Conservation (phyloP, 2,888 invertebrate genomes). For the Steinernema hermaphroditum region DNA sequence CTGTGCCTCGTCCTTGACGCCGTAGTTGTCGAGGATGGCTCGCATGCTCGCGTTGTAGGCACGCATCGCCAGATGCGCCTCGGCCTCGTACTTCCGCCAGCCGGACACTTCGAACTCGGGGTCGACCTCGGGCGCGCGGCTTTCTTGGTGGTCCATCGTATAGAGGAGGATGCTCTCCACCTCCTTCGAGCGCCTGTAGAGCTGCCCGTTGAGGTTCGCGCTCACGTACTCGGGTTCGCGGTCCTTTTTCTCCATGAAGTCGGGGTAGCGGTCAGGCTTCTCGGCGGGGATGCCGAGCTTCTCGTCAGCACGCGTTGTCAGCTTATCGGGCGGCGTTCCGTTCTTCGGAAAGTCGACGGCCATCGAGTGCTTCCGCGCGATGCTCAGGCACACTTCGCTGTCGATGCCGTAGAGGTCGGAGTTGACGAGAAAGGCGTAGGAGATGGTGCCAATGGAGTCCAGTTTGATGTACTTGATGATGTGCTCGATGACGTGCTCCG, state of each 20-base stretch:
- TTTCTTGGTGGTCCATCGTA: constrained; percentile 40
- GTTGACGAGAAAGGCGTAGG: constrained; percentile 64
- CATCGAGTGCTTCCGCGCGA: constrained; percentile 62
- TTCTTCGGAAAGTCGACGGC: constrained; percentile 67
- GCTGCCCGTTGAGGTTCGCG: constrained; percentile 57
- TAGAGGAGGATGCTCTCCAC: constrained; percentile 49
- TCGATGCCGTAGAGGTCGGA: constrained; percentile 64
- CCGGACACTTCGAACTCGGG: constrained; percentile 35
- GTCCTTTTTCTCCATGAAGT: constrained; percentile 51
- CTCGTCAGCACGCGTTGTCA: constrained; percentile 41
- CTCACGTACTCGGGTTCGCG: constrained; percentile 55
- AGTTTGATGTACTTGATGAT: constrained; percentile 65
- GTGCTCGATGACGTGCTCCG: constrained; percentile 51
- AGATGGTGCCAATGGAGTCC: constrained; percentile 65
- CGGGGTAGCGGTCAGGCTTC: constrained; percentile 43
- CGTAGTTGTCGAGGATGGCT: constrained; percentile 53
- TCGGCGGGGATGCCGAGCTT: constrained; percentile 41
- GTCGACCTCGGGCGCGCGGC: constrained; percentile 28
- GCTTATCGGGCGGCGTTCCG: constrained; percentile 49
- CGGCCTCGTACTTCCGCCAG: constrained; percentile 36
- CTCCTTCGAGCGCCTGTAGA: constrained; percentile 54
- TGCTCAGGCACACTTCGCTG: constrained; percentile 48
- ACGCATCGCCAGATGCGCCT: constrained; percentile 37
- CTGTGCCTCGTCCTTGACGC: constrained; percentile 59
- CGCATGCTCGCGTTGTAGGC: constrained; percentile 43